phyloP scores from a whole-genome alignment of 2,797 vertebrate species.

The Acanthurus tractus region DNA sequence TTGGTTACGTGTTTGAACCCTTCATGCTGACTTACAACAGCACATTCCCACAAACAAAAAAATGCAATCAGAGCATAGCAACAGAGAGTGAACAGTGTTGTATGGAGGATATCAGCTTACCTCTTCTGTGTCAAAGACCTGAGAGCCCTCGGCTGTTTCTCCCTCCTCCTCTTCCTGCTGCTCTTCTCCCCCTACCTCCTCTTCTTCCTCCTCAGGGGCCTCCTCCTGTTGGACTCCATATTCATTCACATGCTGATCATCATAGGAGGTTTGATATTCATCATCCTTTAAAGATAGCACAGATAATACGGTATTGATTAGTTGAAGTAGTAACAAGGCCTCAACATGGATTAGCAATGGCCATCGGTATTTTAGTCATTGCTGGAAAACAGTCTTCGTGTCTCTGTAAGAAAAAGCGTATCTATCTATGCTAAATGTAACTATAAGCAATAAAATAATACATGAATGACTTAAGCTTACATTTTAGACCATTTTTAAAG shows the following conservation, averaged over 20 bases:
- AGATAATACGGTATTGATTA: conserved; percentile 37
- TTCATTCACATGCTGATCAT: conserved; percentile 62
- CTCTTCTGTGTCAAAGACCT: conserved; percentile 89
- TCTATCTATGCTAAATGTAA: background rate
- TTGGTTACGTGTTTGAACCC: background rate
- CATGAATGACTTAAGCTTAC: background rate
- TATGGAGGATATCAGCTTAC: conserved; percentile 66
- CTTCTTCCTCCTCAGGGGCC: conserved; percentile 69
- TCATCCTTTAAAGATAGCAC: conserved; percentile 85
- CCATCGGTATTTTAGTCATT: background rate
- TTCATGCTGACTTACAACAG: background rate
- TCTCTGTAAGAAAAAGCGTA: conserved; percentile 28
- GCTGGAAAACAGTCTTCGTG: background rate
- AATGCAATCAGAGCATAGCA: background rate
- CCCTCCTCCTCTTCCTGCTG: conserved; percentile 82
- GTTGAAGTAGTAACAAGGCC: conserved; percentile 4
- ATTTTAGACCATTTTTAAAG: background rate
- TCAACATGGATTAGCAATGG: conserved; percentile 20
- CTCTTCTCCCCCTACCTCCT: conserved; percentile 75
- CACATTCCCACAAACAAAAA: background rate
- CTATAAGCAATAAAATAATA: background rate
- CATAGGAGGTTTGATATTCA: conserved; percentile 88
- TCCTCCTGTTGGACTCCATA: conserved; percentile 66
- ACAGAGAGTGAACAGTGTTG: background rate
- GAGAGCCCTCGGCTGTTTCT: conserved; percentile 76